Evolutionary conservation across 2,113 vertebrate genomes (phyloP), one percentile per base, ranked within the genome.

Genomic region (Centropus bengalensis): DNA sequence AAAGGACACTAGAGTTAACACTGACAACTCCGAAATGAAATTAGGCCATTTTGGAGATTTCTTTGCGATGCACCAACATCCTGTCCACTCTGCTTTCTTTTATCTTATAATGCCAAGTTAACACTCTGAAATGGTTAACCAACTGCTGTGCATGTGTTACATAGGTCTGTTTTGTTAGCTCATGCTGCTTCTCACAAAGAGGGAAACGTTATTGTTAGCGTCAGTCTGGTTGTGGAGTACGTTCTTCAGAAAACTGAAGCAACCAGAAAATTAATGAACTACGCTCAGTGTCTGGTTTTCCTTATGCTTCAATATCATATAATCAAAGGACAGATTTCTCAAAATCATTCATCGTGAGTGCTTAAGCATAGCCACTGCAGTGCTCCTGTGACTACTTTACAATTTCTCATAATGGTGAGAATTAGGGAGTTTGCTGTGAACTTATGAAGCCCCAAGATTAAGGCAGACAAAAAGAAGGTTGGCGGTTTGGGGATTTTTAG

Each of bases 321-420:
- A 96, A 96, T 93, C 85, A 93, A 94, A 94, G 33, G 52, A 52
- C 68, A 95, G 75, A 94, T 95, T 93, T 80, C 70, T 95, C 82
- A 95, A 79, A 93, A 95, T 95, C 91, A 70, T 94, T 92, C 73
- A 83, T 93, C 92, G 77, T 80, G 32, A 94, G 68, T 59, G 52
- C 86, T 78, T 83, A 73, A 60, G 27, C 22, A 44, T 84, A 91
- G 80, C 86, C 80, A 89, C 92, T 66, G 63, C 44, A 81, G 56
- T 56, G 49, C 60, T 88, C 60, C 36, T 92, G 80, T 91, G 88
- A 91, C 47, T 91, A 64, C 79, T 94, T 79, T 47, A 73, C 32
- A 52, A 8, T 94, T 85, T 82, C 68, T 85, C 71, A 32, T 91
- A 95, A 88, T 59, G 47, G 47, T 38, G 77, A 91, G 63, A 59